phyloP scores from a whole-genome alignment of 2,888 invertebrate species.

The Rotaria sp. region DNA sequence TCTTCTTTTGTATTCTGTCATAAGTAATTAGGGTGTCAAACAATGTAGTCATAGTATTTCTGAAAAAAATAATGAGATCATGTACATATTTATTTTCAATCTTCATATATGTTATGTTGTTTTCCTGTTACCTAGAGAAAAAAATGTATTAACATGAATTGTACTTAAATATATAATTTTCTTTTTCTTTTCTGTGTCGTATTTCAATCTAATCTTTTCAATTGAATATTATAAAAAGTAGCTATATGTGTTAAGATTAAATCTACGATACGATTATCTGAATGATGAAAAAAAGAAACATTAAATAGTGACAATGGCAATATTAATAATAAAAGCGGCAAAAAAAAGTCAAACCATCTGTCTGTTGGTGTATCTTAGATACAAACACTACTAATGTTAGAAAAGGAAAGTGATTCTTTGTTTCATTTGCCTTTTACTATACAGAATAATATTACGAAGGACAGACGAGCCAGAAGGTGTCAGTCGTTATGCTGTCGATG shows the following conservation, averaged over 20 bases:
- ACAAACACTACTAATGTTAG: background rate
- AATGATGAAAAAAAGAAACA: background rate
- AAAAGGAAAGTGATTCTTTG: background rate
- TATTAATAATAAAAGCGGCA: background rate
- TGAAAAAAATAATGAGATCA: background rate
- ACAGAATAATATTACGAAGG: background rate
- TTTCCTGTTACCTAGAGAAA: background rate
- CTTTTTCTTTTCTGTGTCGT: too few relatives aligned
- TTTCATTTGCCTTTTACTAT: background rate
- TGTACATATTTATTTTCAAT: background rate
- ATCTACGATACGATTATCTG: background rate
- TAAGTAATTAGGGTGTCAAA: background rate
- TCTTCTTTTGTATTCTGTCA: background rate
- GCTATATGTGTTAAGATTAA: background rate
- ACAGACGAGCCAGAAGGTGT: background rate
- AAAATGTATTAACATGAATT: background rate
- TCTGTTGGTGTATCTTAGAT: background rate
- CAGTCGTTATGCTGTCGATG: background rate
- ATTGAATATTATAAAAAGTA: background rate
- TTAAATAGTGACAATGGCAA: background rate
- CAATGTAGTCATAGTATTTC: background rate
- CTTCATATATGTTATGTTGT: background rate
- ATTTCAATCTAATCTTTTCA: background rate
- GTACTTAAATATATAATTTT: background rate
- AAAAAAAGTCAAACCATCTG: background rate